phyloP scores from a whole-genome alignment of 2,797 vertebrate genomes.

The Hydrolagus colliei region DNA sequence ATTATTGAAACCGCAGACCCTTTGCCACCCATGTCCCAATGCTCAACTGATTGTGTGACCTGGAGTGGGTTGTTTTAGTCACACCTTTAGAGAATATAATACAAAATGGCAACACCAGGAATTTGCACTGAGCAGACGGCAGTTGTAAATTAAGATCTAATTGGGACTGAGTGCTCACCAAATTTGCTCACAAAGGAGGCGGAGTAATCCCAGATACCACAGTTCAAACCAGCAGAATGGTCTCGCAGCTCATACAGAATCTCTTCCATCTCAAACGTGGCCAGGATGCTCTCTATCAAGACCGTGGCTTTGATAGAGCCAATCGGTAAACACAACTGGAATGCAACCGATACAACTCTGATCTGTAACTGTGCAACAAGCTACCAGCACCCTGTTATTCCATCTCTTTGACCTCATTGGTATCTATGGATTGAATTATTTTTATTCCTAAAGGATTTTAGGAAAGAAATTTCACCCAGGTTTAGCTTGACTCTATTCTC shows the following conservation, averaged over 20 bases:
- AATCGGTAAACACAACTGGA: constrained; percentile 56
- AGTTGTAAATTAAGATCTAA: neutral
- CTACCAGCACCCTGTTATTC: too few species aligned
- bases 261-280: constrained; percentile 73
- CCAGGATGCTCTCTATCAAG: constrained; percentile 66
- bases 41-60: too few species aligned
- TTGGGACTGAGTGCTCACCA: constrained; percentile 46
- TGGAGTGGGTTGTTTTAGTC: neutral
- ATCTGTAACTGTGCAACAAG: too few species aligned
- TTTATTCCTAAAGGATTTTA: too few species aligned
- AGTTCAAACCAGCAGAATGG: constrained; percentile 71
- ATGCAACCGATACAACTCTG: constrained; percentile 33
- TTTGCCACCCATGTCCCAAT: too few species aligned
- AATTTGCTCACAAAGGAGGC: constrained; percentile 71
- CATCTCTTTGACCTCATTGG: too few species aligned
- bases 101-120: neutral
- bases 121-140: neutral
- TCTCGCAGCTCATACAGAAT: constrained; percentile 65
- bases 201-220: constrained; percentile 75
- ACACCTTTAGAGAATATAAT: neutral
- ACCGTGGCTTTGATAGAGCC: constrained; percentile 67
- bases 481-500: too few species aligned
- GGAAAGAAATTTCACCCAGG: too few species aligned
- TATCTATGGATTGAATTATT: too few species aligned
- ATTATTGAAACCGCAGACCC: too few species aligned